These are phyloP conservation scores for Eurystomus glaucurus DNA, from an alignment of 2,797 vertebrate species.

Conservation along the genomic window DNA sequence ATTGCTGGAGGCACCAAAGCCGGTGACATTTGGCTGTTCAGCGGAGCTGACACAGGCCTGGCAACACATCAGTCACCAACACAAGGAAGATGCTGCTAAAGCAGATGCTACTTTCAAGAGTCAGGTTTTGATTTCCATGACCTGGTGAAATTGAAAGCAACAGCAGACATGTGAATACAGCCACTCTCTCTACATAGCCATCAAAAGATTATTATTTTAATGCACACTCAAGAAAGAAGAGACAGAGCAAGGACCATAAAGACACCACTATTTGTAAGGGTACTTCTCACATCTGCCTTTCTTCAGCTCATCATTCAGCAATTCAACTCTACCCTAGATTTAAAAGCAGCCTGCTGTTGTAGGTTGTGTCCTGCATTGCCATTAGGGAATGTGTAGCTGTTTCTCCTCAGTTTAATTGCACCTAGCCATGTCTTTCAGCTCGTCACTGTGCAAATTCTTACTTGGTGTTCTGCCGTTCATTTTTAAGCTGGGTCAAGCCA, in stretches of 20 bases:
- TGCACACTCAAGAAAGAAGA: not conserved
- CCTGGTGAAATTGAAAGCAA: not conserved
- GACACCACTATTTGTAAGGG: not conserved
- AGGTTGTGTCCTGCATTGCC: not conserved
- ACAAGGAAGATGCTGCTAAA: not conserved
- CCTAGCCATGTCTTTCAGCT: not conserved
- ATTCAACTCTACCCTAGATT: not conserved
- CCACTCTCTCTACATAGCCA: fast-evolving
- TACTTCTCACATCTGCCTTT: not conserved
- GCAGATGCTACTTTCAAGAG: not conserved
- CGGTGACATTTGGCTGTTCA: not conserved
- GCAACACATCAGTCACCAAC: not conserved
- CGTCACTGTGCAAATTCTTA: not conserved
- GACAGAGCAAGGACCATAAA: not conserved
- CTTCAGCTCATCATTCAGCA: not conserved
- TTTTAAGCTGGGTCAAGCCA: not conserved
- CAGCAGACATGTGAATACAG: not conserved
- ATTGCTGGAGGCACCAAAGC: not conserved
- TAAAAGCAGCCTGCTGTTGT: not conserved
- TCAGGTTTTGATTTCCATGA: not conserved
- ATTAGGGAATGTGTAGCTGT: not conserved
- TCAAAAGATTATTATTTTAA: fast-evolving
- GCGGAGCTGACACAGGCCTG: fast-evolving
- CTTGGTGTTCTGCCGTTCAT: not conserved
- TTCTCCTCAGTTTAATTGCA: not conserved